A percentile compares a stretch with the other conserved stretches of the same genome.
Conservation (phyloP, 92 coral and sea anemone genomes). For the Umimayanthus kanabou region DNA sequence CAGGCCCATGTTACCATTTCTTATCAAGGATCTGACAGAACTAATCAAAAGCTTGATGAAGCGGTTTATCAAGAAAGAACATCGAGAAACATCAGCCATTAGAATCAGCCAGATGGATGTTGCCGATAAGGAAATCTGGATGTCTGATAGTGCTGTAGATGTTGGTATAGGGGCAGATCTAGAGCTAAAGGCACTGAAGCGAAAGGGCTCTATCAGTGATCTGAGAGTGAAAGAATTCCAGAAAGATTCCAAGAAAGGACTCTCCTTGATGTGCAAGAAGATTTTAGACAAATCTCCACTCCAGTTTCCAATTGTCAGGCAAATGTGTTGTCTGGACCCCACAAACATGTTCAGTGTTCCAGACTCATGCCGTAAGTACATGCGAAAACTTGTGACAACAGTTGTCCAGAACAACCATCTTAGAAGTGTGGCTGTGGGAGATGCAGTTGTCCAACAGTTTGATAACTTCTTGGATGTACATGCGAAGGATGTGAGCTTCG, state of each 20-base stretch:
- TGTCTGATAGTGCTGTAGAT: conserved; percentile 23
- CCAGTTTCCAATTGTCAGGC: conserved; percentile 32
- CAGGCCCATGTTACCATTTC: conserved; percentile 42
- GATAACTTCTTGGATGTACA: conserved; percentile 27
- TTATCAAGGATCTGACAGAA: conserved; percentile 31
- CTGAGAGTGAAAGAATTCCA: conserved; percentile 20
- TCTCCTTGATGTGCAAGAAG: neutral
- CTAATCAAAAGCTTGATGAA: conserved; percentile 34
- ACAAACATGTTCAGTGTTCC: conserved; percentile 22
- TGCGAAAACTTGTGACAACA: neutral
- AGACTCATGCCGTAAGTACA: neutral
- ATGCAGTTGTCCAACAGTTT: conserved; percentile 22
- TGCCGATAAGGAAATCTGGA: conserved; percentile 25
- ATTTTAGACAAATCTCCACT: conserved; percentile 32
- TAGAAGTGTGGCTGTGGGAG: conserved; percentile 23
- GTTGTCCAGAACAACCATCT: conserved; percentile 22
- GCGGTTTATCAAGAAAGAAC: conserved; percentile 33
- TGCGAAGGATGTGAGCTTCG: conserved; percentile 15
- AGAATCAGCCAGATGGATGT: conserved; percentile 38
- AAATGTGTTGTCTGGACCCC: conserved; percentile 35
- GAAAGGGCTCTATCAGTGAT: conserved; percentile 19
- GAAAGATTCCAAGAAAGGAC: neutral
- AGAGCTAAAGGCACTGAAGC: neutral
- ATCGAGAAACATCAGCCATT: conserved; percentile 33
- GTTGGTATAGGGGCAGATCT: conserved; percentile 33